Conservation (phyloP, 2,888 invertebrate species). For the Thecophora atra region DNA sequence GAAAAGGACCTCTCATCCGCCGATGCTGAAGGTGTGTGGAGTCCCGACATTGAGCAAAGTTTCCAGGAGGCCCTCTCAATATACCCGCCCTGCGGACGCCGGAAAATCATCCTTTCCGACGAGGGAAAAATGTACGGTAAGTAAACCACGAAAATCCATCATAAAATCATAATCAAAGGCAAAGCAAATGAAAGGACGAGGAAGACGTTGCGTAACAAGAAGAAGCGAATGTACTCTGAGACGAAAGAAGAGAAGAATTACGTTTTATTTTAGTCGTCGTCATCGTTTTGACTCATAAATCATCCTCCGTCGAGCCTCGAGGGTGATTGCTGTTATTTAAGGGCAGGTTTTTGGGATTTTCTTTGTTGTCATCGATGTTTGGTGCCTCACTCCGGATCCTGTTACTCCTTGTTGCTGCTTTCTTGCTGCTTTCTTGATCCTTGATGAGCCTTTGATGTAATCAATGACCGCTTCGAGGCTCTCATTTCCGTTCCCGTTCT, state of each 20-base stretch:
- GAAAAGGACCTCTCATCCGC: conserved; percentile 93
- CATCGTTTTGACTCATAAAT: not conserved
- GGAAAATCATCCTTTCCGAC: conserved; percentile 99
- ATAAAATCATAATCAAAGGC: conserved; percentile 7
- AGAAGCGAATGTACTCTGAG: too few relatives aligned
- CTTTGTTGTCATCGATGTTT: too few relatives aligned
- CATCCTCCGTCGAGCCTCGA: too few relatives aligned
- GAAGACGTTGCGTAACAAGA: too few relatives aligned
- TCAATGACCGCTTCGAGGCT: too few relatives aligned
- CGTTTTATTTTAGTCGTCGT: not conserved
- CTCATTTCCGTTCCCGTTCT: not conserved
- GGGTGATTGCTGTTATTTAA: too few relatives aligned
- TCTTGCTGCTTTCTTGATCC: too few relatives aligned
- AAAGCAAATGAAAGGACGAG: not conserved
- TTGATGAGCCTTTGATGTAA: too few relatives aligned
- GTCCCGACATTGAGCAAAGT: conserved; percentile 99
- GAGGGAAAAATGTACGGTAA: conserved; percentile 99
- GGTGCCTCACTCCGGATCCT: too few relatives aligned
- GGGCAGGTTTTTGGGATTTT: too few relatives aligned
- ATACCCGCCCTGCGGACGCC: conserved; percentile 98
- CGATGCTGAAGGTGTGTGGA: conserved; percentile 99
- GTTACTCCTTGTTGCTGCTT: too few relatives aligned
- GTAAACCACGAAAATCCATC: conserved; percentile 64
- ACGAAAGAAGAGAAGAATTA: too few relatives aligned
- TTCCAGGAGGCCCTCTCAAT: conserved; percentile 99